Percentiles rank a stretch among this genome's conserved stretches.
phyloP scores from a whole-genome alignment of 2,797 vertebrate genomes.

The Scarus forsteni region DNA sequence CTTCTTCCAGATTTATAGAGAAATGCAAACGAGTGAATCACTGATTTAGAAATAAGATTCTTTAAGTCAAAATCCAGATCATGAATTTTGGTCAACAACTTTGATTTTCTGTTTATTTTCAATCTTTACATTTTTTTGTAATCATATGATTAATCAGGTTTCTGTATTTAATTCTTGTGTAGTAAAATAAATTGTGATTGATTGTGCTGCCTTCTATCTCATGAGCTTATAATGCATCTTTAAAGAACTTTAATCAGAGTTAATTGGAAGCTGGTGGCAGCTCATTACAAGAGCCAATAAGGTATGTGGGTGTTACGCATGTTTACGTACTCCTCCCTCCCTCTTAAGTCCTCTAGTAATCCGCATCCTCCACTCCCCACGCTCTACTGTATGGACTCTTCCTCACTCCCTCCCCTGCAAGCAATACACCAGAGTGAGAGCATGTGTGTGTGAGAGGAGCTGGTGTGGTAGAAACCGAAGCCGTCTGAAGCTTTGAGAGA shows the following conservation, averaged over 20 bases:
- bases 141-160: too few relatives aligned
- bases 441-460: constrained; percentile 47
- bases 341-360: constrained; percentile 33
- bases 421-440: constrained; percentile 50
- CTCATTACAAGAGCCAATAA: constrained; percentile 10
- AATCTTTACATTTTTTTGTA: too few relatives aligned
- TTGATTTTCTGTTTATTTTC: too few relatives aligned
- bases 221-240: background rate
- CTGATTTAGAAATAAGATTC: too few relatives aligned
- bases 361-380: constrained; percentile 39
- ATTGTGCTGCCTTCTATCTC: too few relatives aligned
- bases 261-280: constrained; percentile 4
- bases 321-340: background rate
- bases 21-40: too few relatives aligned
- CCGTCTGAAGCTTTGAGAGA: constrained; percentile 26
- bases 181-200: too few relatives aligned
- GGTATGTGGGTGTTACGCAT: background rate
- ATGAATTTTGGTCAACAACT: too few relatives aligned
- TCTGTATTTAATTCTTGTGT: too few relatives aligned
- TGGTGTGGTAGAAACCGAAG: constrained; percentile 46
- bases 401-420: constrained; percentile 50
- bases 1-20: too few relatives aligned
- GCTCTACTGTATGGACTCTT: constrained; percentile 67
- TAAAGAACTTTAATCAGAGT: constrained; percentile 12
- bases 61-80: too few relatives aligned